Base-by-base conservation (phyloP, 2,797 vertebrate genomes). In the Karalla daura region DNA sequence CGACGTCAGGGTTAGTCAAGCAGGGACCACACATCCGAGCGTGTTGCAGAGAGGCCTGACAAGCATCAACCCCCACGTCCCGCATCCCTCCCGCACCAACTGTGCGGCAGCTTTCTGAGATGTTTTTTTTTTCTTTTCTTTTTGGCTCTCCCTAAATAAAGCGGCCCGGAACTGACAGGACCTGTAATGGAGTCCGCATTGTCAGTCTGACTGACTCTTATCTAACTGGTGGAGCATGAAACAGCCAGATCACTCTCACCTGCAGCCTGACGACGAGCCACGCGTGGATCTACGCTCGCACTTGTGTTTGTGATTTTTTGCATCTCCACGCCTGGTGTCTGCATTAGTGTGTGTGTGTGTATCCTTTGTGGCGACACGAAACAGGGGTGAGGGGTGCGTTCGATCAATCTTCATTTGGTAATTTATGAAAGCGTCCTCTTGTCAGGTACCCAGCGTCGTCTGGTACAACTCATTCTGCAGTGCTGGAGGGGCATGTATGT, bases 401-500 rank as follows among this genome's bases (percentile, higher is more conserved):
- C 86, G 80, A 94, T 94, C 93, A 93, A 94, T 93, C 93, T 94
- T 93, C 92, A 93, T 94, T 93, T 88, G 86, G 91, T 89, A 92
- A 92, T 91, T 91, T 91, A 90, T 91, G 91, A 92, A 90, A 89
- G 88, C 86, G 70, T 85, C 85, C 25, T 70, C 81, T 90, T 94
- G 93, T 94, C 93, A 92, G 86, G 92, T 84, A 91, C 92, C 93
- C 92, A 89, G 89, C 85, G 40, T 92, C 66, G 92, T 89, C 86
- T 91, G 82, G 85, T 91, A 90, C 92, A 89, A 90, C 91, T 94
- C 91, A 90, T 90, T 94, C 86, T 91, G 85, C 85, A 60, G 50
- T 84, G 88, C 90, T 83, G 76, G 75, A 74, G 87, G 84, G n/a
- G n/a, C n/a, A n/a, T n/a, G n/a, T n/a, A n/a, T n/a, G n/a, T n/a